Conservation (phyloP, 2,113 vertebrate genomes). For the Varanus komodoensis region DNA sequence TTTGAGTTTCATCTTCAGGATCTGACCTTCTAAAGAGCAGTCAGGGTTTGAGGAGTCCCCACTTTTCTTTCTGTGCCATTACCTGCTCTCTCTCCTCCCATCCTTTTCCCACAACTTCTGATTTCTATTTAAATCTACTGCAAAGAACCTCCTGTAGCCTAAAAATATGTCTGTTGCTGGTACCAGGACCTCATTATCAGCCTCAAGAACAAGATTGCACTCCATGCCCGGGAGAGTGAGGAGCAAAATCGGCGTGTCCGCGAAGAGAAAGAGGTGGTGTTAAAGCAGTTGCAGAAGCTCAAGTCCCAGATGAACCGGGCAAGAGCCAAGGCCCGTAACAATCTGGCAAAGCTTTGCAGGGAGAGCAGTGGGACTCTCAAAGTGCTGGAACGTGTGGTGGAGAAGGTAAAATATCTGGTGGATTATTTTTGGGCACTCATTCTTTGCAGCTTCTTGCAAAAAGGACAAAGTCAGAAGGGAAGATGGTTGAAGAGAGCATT, state of each 20-base stretch:
- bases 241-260: conserved; percentile 53
- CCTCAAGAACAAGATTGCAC: conserved; percentile 60
- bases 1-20: no score
- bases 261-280: conserved; percentile 71
- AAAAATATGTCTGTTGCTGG: conserved; percentile 11
- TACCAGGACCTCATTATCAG: conserved; percentile 74
- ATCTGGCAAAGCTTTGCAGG: conserved; percentile 73
- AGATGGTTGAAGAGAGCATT: neutral
- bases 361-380: conserved; percentile 79
- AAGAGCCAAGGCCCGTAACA: conserved; percentile 56
- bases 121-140: neutral
- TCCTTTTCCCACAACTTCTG: neutral
- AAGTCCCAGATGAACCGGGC: conserved; percentile 72
- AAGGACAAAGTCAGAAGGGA: neutral
- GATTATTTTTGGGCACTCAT: no score
- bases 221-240: conserved; percentile 67
- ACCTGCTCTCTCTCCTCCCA: neutral
- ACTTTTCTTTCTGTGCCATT: neutral
- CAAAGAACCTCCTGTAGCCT: neutral
- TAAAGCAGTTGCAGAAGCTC: conserved; percentile 73
- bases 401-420: conserved; percentile 73
- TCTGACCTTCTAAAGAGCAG: no score
- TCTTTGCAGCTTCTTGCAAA: neutral
- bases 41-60: no score
- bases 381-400: conserved; percentile 65